A percentile compares a stretch with the other conserved stretches of the same genome.
These are phyloP conservation scores for Danio jaintianensis DNA, from an alignment of 2,797 vertebrate genomes.

Conservation along the genomic window DNA sequence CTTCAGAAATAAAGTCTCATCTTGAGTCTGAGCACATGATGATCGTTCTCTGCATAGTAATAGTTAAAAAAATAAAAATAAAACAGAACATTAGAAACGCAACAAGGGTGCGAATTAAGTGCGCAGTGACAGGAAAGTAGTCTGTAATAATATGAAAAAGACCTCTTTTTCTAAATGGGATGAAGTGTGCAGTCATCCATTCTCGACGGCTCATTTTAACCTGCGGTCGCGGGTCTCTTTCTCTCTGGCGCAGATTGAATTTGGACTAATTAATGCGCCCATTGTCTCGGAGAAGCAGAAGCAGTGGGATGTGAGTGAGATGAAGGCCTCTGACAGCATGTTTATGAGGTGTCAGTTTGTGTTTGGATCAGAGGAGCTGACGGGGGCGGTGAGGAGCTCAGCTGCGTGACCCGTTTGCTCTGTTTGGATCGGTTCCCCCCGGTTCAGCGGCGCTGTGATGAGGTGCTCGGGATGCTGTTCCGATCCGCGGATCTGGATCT, in stretches of 20 bases:
- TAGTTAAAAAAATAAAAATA: neutral
- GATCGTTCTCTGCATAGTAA: constrained; percentile 10
- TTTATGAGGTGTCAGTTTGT: constrained; percentile 76
- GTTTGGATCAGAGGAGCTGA: constrained; percentile 70
- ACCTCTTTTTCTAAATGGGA: constrained; percentile 26
- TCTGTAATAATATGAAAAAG: constrained; percentile 27
- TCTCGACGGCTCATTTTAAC: constrained; percentile 18
- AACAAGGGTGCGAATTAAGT: constrained; percentile 18
- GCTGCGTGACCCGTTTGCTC: constrained; percentile 33
- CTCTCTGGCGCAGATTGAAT: constrained; percentile 44
- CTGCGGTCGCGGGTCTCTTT: constrained; percentile 28
- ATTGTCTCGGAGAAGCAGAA: constrained; percentile 62
- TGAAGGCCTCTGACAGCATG: constrained; percentile 77
- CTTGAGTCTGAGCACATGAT: neutral
- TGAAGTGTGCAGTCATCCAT: constrained; percentile 30
- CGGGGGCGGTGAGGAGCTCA: neutral
- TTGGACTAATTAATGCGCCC: constrained; percentile 74
- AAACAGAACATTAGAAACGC: constrained; percentile 1
- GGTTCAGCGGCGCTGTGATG: constrained; percentile 29
- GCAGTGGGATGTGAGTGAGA: constrained; percentile 75
- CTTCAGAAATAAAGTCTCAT: constrained; percentile 12
- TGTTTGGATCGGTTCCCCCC: constrained; percentile 17
- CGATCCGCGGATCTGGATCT: constrained; percentile 2
- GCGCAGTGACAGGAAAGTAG: constrained; percentile 7
- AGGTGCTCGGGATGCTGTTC: constrained; percentile 33